Percentiles rank a stretch among this genome's conserved stretches.
These are phyloP conservation scores for Arbacia lixula DNA, from an alignment of 53 echinoderm and acorn worm genomes.

Conservation along the genomic window DNA sequence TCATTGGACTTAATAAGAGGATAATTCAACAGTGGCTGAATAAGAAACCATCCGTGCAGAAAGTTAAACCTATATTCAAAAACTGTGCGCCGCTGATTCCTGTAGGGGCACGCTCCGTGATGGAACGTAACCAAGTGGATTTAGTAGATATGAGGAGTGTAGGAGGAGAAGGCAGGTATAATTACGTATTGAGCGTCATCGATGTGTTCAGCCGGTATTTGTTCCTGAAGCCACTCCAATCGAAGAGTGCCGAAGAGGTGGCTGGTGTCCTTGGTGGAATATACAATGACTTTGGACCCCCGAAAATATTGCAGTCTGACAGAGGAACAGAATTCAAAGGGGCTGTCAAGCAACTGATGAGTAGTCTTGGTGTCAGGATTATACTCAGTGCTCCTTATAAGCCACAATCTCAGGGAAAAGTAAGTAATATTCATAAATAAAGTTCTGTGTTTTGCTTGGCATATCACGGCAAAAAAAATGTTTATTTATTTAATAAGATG, in stretches of 20 bases:
- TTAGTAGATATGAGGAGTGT: no score
- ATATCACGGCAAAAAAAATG: no score
- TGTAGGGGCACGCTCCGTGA: no score
- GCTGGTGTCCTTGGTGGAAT: not conserved
- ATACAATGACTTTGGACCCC: slow-evolving; percentile 2
- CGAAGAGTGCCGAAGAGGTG: not conserved
- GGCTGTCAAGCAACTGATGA: not conserved
- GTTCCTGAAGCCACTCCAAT: not conserved
- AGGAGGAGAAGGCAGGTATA: not conserved
- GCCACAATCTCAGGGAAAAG: slow-evolving; percentile 33
- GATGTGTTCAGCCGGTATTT: slow-evolving; percentile 16
- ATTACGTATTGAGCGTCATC: not conserved
- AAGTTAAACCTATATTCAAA: no score
- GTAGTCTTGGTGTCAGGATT: not conserved
- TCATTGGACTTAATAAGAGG: no score
- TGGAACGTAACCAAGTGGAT: no score
- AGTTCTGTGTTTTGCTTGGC: no score
- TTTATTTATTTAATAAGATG: no score
- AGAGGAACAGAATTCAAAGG: slow-evolving; percentile 31
- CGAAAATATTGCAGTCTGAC: slow-evolving; percentile 21
- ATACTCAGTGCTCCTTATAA: slow-evolving; percentile 11
- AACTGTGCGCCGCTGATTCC: no score
- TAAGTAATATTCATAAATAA: no score
- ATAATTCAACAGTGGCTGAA: no score
- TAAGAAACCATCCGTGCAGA: no score